Base-by-base conservation (phyloP, 2,113 vertebrate species). In the Bolborhynchus lineola region DNA sequence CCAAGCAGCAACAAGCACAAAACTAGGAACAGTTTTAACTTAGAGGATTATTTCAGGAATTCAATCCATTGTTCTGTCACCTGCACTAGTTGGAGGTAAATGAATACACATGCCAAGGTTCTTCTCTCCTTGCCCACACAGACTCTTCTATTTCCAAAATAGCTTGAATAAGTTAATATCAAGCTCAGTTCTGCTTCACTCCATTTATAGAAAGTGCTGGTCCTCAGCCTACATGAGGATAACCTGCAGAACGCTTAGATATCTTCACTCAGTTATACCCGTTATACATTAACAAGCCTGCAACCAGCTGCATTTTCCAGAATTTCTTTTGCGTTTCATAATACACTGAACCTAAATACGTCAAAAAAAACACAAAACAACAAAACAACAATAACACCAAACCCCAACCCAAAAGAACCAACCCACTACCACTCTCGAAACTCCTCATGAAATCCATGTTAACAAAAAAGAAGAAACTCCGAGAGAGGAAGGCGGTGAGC, bases 231-330 rank as follows among this genome's bases (percentile, higher is more conserved):
- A 16, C 25, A 0, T 4, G 14, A 52, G 2, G 6, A 4, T 5
- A 46, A 29, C 19, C 2, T 5, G 5, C 33, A 50, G 11, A 9
- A 26, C 0, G 5, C 21, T 69, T 13, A 8, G 31, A 63, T 17
- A 35, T 1, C 20, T 19, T 50, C 35, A 23, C 8, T 5, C 35
- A 7, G 1, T 2, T 16, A 18, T 1, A 39, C 2, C 16, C 5
- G 7, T 7, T 4, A 1, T 6, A 10, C 5, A 3, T 5, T 44
- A 18, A 11, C 16, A 31, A n/a, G 33, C 9, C 63, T 31, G 15
- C 53, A 31, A 4, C 11, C 41, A 29, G 18, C 35, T 49, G 29
- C 2, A 24, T 42, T 24, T n/a, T 1, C 31, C 21, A 44, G 10
- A 39, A 16, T 10, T 47, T 13, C 16, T 24, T 10, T 7, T 59